Conservation (phyloP, 2,888 invertebrate genomes). For the Sepiola atlantica region DNA sequence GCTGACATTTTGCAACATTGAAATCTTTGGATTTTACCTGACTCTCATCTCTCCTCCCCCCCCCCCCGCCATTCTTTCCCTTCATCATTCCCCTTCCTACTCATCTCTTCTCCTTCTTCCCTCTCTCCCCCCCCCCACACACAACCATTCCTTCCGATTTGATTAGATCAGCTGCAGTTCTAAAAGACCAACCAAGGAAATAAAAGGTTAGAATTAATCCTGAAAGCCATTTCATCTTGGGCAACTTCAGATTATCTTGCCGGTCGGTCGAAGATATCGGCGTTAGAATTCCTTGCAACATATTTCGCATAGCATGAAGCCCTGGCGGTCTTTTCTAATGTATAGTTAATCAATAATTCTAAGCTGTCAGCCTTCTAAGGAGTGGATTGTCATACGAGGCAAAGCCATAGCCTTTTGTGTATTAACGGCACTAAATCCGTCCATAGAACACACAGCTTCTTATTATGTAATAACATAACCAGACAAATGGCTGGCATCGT, state of each 20-base stretch:
- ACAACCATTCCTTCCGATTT: not conserved
- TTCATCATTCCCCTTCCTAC: not conserved
- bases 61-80: no score
- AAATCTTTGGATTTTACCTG: not conserved
- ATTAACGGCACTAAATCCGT: slow-evolving; percentile 16
- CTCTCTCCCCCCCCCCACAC: no score
- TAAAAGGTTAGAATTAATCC: slow-evolving; percentile 1
- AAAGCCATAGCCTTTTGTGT: slow-evolving; percentile 20
- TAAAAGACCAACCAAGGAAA: not conserved
- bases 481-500: not conserved
- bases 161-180: not conserved
- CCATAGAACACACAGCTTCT: not conserved
- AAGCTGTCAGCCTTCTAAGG: slow-evolving; percentile 32
- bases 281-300: slow-evolving; percentile 32
- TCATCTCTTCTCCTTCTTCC: not conserved
- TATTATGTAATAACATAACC: not conserved
- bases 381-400: slow-evolving; percentile 8
- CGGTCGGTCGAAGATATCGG: not conserved
- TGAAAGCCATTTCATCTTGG: not conserved
- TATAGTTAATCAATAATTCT: slow-evolving; percentile 32
- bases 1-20: not conserved
- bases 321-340: not conserved
- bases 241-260: slow-evolving; percentile 20
- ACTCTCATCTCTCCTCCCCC: no score
- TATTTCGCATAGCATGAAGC: slow-evolving; percentile 21